These are phyloP conservation scores for crab-eating macaque (Macaca fascicularis) DNA, from an alignment of 2,113 vertebrate species.

Conservation along the genomic window DNA sequence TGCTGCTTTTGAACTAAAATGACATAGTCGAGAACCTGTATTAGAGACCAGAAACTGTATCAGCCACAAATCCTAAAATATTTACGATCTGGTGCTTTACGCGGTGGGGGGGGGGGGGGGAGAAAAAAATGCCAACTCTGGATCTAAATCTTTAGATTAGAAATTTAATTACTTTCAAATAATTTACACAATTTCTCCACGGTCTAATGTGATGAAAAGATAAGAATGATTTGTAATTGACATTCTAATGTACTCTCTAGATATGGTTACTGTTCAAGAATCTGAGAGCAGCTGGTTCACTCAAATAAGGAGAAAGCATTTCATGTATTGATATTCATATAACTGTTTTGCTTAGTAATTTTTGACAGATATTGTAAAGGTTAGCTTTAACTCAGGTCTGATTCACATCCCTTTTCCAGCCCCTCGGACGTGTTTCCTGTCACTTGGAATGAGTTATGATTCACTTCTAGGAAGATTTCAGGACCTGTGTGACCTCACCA, in stretches of 20 bases:
- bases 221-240: neutral
- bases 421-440: neutral
- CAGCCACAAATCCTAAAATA: neutral
- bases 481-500: neutral
- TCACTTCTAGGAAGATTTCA: neutral
- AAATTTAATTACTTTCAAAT: neutral
- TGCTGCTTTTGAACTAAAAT: neutral
- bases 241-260: neutral
- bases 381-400: neutral
- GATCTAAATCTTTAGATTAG: neutral
- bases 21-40: neutral
- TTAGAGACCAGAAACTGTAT: fast-evolving
- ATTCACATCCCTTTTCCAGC: neutral
- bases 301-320: neutral
- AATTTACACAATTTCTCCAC: neutral
- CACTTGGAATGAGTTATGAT: slow-evolving; percentile 16
- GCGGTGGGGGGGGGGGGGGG: fast-evolving
- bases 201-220: neutral
- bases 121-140: neutral
- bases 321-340: neutral
- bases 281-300: neutral
- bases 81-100: neutral
- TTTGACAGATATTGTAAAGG: neutral
- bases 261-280: neutral
- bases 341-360: neutral